A percentile compares a stretch with the other conserved stretches of the same genome.
These are phyloP conservation scores for Artemia sinica DNA, from an alignment of 2,888 invertebrate species.

Conservation along the genomic window DNA sequence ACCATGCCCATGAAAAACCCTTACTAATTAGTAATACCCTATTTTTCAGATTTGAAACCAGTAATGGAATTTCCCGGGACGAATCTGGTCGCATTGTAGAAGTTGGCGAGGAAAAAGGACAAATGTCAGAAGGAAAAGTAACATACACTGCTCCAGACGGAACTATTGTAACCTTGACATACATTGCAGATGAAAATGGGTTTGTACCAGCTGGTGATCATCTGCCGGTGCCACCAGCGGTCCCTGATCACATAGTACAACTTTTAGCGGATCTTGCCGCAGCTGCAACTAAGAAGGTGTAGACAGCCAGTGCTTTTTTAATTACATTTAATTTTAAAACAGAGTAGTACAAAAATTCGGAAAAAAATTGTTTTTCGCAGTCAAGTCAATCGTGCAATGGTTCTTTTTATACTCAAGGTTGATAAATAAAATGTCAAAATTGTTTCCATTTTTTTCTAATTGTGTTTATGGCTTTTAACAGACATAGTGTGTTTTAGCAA, in stretches of 20 bases:
- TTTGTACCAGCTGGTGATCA: conserved; percentile 34
- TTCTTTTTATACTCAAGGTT: no score
- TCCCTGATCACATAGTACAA: conserved; percentile 19
- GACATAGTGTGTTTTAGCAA: no score
- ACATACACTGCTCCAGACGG: conserved; percentile 38
- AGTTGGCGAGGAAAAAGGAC: conserved; percentile 16
- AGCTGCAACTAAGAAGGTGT: neutral
- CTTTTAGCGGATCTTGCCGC: conserved; percentile 10
- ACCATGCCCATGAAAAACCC: no score
- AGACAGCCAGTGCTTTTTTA: neutral
- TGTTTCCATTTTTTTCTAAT: no score
- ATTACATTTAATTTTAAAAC: no score
- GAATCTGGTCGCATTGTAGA: conserved; percentile 15
- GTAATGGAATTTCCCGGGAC: conserved; percentile 15
- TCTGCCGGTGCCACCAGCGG: conserved; percentile 17
- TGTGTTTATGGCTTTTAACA: no score
- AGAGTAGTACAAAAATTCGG: no score
- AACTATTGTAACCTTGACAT: conserved; percentile 34
- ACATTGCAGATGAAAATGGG: conserved; percentile 41
- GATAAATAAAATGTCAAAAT: no score
- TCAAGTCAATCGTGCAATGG: no score
- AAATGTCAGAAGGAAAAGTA: conserved; percentile 36
- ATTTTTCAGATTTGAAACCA: conserved; percentile 13
- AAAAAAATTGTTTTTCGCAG: no score
- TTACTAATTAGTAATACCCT: no score